Base-by-base conservation (phyloP, 2,113 vertebrate species). In the Stigmatopora argus region DNA sequence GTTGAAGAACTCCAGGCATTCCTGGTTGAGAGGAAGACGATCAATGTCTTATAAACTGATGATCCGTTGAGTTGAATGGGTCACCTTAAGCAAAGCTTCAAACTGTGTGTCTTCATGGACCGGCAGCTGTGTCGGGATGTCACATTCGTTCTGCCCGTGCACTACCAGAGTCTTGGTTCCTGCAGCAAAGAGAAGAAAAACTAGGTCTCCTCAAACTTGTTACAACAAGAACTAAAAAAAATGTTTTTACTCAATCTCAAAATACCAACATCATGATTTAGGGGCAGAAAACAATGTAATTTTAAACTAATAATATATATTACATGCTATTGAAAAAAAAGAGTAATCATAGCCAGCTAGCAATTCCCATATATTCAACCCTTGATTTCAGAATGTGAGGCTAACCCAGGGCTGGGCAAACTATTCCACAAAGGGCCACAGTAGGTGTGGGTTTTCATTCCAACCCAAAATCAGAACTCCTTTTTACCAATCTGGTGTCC, bases 61-160 rank as follows among this genome's bases (percentile, higher is more conserved):
- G 14, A 45, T 62, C 8, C 7, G 48, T 26, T 18, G 12, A 13
- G 3, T 38, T 18, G 2, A 11, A 35, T 12, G 26, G 12, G 4
- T 68, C 63, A 98, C 97, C 92, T 99, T 99, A 55, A 99, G 88
- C 51, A 99, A 90, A 31, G 97, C 96, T 86, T 99, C 96, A 88
- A 99, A 99, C 66, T 98, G 97, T 38, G 96, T 99, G 82, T 99
- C 97, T 81, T 99, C 96, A 0, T 99, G 96, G n/a, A 99, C 96
- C 38, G 97, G 97, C 38, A 99, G 84, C 87, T 99, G 97, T 0
- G 96, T 99, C 55, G 97, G 97, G 70, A 99, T 99, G 74, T 99
- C 97, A 86, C 97, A 99, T 31, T 99, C 97, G 56, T 99, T 98
- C 90, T 98, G 97, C 3, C 97, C 97, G 0, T 99, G 97, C 61